Percentiles rank a stretch among this genome's conserved stretches.
phyloP scores from a whole-genome alignment of 1,140 invertebrate species.

The Amphibalanus amphitrite region DNA sequence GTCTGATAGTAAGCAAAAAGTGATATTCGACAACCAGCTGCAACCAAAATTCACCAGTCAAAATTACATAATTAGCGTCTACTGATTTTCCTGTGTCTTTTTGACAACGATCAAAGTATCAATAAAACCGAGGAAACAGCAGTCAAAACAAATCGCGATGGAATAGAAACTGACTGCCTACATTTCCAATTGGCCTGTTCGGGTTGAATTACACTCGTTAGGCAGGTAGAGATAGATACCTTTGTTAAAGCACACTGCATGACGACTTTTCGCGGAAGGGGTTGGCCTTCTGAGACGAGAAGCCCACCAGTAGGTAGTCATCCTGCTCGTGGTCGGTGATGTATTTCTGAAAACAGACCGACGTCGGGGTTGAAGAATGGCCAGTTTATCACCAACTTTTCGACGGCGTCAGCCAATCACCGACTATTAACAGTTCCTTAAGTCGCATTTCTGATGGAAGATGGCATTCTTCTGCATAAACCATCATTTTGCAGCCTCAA shows the following conservation, averaged over 20 bases:
- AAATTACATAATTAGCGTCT: no score
- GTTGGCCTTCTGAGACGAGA: slow-evolving; percentile 89
- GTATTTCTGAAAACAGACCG: slow-evolving; percentile 39
- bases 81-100: no score
- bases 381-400: neutral
- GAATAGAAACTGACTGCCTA: no score
- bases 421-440: neutral
- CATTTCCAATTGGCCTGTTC: no score
- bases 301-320: slow-evolving; percentile 86
- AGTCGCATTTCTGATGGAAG: neutral
- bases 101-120: no score
- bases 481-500: neutral
- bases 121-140: no score
- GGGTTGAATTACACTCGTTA: no score
- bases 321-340: slow-evolving; percentile 83
- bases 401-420: neutral
- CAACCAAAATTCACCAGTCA: no score
- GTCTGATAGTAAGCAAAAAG: no score
- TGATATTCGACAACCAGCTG: no score
- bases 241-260: slow-evolving; percentile 17
- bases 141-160: no score
- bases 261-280: slow-evolving; percentile 78
- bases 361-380: neutral
- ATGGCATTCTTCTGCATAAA: neutral
- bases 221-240: no score